Evolutionary conservation across 2,888 invertebrate genomes (phyloP).

Genomic region (Diaphora mendica): DNA sequence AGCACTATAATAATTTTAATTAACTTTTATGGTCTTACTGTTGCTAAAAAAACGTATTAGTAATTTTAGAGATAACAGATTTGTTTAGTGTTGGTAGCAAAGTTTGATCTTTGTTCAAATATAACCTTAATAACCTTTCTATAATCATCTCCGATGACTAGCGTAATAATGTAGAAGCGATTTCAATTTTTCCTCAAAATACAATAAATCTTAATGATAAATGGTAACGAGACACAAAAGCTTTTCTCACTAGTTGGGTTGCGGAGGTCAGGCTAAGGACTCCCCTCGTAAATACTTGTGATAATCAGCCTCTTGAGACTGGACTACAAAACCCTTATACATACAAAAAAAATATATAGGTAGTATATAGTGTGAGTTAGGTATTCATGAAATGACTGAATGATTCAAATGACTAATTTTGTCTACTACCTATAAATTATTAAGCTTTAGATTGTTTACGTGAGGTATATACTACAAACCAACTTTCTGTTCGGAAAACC

Average conservation of each 20-base stretch:
- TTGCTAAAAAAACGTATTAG: background rate
- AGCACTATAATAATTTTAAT: constrained; percentile 9
- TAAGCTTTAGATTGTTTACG: background rate
- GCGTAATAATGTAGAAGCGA: background rate
- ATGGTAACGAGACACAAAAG: constrained; percentile 23
- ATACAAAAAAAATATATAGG: background rate
- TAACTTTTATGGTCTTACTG: background rate
- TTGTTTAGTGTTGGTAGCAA: background rate
- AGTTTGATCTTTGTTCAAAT: background rate
- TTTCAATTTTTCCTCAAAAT: constrained; percentile 14
- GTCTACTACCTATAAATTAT: background rate
- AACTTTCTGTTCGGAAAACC: background rate
- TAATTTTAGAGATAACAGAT: background rate
- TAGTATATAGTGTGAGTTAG: background rate
- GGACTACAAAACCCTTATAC: background rate
- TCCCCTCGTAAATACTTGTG: constrained; percentile 12
- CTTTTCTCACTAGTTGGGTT: constrained; percentile 18
- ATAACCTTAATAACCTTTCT: background rate
- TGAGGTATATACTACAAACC: background rate
- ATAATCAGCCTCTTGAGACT: constrained; percentile 19
- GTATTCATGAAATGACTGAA: too few species aligned
- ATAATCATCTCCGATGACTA: constrained; percentile 1
- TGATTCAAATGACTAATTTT: background rate
- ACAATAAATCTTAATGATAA: constrained; percentile 27
- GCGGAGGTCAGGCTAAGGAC: constrained; percentile 10